phyloP scores from a whole-genome alignment of 1,140 invertebrate species.

The Choristoneura fumiferana region DNA sequence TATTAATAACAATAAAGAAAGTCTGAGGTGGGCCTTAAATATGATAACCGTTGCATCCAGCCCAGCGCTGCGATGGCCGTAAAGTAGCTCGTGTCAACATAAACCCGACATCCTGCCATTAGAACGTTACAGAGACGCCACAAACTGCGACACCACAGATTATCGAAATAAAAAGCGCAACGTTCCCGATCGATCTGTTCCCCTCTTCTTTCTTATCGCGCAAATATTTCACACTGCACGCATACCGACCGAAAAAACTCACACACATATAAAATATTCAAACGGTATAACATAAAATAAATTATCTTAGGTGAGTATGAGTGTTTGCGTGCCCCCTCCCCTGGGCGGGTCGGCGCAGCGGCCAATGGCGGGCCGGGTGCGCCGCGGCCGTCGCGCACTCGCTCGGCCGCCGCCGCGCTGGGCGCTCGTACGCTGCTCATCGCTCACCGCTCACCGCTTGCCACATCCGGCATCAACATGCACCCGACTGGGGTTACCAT shows the following conservation, averaged over 20 bases:
- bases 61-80: too few species aligned
- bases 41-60: too few species aligned
- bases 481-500: neutral
- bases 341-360: conserved; percentile 55
- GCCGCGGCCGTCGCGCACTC: conserved; percentile 42
- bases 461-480: neutral
- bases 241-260: conserved; percentile 72
- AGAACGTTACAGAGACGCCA: conserved; percentile 34
- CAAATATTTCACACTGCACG: conserved; percentile 77
- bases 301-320: conserved; percentile 73
- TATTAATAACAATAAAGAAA: too few species aligned
- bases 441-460: neutral
- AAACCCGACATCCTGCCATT: neutral
- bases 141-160: conserved; percentile 51
- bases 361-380: conserved; percentile 67
- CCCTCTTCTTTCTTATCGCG: conserved; percentile 77
- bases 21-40: too few species aligned
- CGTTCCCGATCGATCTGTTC: conserved; percentile 72
- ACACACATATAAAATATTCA: conserved; percentile 78
- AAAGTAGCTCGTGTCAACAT: too few species aligned
- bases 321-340: conserved; percentile 66
- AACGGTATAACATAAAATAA: conserved; percentile 78
- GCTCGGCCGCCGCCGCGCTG: conserved; percentile 29
- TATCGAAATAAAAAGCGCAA: conserved; percentile 73
- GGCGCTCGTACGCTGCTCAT: neutral